phyloP scores from a whole-genome alignment of 2,113 vertebrate genomes.

The Colossoma macropomum region DNA sequence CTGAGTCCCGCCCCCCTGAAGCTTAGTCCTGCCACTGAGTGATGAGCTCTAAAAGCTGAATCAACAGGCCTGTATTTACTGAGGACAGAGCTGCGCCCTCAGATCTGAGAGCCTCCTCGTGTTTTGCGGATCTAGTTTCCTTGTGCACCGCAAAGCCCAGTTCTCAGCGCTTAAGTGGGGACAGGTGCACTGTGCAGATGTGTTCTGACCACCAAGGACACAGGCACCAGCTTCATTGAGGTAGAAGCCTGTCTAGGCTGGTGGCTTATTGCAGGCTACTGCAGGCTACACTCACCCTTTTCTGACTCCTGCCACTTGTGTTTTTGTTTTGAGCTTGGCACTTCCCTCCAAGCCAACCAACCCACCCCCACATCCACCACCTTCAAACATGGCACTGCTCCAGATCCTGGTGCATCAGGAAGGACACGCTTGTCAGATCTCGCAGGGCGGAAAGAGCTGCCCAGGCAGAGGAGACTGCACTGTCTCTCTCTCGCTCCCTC shows the following conservation, averaged over 20 bases:
- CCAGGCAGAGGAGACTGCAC: slow-evolving; percentile 20
- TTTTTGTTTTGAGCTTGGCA: neutral
- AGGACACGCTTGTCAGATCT: slow-evolving; percentile 14
- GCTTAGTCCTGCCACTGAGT: slow-evolving; percentile 18
- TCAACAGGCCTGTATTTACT: slow-evolving; percentile 52
- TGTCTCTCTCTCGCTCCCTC: neutral
- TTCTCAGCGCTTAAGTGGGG: slow-evolving; percentile 33
- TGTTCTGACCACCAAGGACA: slow-evolving; percentile 29
- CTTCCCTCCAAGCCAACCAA: neutral
- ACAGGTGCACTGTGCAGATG: slow-evolving; percentile 39
- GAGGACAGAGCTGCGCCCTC: slow-evolving; percentile 40
- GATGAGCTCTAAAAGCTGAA: slow-evolving; percentile 53
- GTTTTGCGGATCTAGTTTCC: slow-evolving; percentile 47
- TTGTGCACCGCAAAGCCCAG: slow-evolving; percentile 8
- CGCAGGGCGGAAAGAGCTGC: slow-evolving; percentile 8
- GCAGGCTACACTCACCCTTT: neutral
- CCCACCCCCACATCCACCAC: neutral
- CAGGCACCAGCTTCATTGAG: neutral
- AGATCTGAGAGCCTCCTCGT: slow-evolving; percentile 38
- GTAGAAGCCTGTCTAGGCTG: slow-evolving; percentile 2
- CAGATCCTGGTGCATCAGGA: slow-evolving; percentile 13
- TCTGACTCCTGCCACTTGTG: neutral
- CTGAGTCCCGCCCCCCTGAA: neutral
- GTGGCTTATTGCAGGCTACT: neutral
- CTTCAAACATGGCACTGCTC: slow-evolving; percentile 17